Evolutionary conservation across 2,113 vertebrate genomes (phyloP), one percentile per base, ranked within the genome.

Genomic region (Leucoraja erinaceus): DNA sequence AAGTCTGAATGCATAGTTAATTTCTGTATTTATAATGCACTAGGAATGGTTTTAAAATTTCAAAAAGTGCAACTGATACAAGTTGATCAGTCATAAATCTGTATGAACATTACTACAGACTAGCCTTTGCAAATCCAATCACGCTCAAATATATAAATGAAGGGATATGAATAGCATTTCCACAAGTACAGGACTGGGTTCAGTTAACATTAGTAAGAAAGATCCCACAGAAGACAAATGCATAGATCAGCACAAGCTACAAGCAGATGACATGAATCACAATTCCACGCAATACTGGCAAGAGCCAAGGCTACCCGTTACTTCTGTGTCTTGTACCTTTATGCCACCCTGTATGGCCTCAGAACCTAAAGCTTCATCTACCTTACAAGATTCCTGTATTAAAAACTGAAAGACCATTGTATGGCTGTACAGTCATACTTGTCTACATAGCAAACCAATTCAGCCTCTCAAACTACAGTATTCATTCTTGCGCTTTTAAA

Each of bases 11-110:
- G 98, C 98, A 99, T 98, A 98, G 98, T 97, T 98, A 96, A 96
- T 96, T 96, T 96, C 98, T 98, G 96, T 96, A 96, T 95, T 95
- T 97, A 96, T 97, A 97, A 97, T 97, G 97, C 97, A 96, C 97
- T 96, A 96, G 97, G 94, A 96, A 97, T 95, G 96, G 97, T 95
- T 94, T 90, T 91, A 91, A 91, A 91, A 91, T 72, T 91, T 95
- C 96, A 94, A 96, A 96, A 97, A 96, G 94, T 96, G 95, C 96
- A 96, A 96, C 96, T 96, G 97, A 96, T 95, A 95, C 95, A 95
- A 95, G 95, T 47, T 96, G 96, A 97, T 97, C 96, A 96, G 96
- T 97, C 96, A 96, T 94, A 93, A 94, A 84, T 93, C 93, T 93
- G 77, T 79, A 74, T 0, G 92, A 91, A 91, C 88, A 91, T 47